Evolutionary conservation across 2,113 vertebrate genomes (phyloP).

Genomic region (Casuarius casuarius): DNA sequence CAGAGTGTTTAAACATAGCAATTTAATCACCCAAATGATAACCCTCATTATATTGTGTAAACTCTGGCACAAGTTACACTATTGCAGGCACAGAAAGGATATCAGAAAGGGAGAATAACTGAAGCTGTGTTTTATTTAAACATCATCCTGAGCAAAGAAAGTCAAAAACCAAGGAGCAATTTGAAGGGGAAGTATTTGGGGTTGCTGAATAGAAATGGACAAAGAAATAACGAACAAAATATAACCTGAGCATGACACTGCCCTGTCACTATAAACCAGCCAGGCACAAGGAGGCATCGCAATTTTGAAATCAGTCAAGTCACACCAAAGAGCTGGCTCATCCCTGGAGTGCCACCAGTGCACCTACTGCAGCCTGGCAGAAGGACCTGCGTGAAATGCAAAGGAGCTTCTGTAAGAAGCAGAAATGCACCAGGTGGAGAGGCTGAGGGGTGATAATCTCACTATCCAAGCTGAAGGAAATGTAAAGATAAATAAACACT

Average conservation of each 20-base stretch:
- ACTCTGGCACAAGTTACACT: neutral
- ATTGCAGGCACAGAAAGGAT: neutral
- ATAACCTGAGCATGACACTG: neutral
- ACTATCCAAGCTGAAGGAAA: neutral
- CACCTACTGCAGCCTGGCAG: neutral
- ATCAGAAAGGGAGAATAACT: neutral
- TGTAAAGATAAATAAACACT: neutral
- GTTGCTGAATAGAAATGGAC: neutral
- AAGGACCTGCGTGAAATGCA: neutral
- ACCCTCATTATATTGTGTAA: neutral
- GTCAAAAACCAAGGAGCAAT: neutral
- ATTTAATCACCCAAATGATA: conserved; percentile 22
- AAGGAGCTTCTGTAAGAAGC: neutral
- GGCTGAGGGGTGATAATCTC: neutral
- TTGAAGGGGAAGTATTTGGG: neutral
- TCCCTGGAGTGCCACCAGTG: neutral
- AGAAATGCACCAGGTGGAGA: neutral
- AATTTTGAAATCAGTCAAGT: neutral
- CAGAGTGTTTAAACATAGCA: neutral
- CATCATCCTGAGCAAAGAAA: neutral
- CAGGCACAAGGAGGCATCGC: neutral
- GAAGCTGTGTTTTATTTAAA: neutral
- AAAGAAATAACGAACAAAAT: neutral
- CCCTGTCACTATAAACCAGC: neutral
- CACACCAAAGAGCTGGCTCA: neutral